Conservation (phyloP, 2,113 vertebrate genomes). For the Dipodomys stephensi region DNA sequence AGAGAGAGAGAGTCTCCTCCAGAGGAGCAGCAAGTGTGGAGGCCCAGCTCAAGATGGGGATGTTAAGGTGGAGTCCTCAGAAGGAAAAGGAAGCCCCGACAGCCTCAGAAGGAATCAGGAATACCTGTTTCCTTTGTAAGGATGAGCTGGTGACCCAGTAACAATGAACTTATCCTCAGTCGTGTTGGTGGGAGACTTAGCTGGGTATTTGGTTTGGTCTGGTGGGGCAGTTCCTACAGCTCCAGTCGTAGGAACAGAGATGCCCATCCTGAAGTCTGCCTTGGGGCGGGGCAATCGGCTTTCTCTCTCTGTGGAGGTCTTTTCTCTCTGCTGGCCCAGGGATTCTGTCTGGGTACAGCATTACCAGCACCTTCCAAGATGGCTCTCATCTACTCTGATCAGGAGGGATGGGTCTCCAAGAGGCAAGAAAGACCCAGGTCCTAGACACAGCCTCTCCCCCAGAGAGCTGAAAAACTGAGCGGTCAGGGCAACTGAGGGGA, state of each 20-base stretch:
- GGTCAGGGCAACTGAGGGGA: slow-evolving; percentile 46
- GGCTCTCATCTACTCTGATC: neutral
- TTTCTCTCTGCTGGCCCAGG: neutral
- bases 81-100: neutral
- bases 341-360: neutral
- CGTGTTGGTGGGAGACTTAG: neutral
- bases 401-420: neutral
- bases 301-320: neutral
- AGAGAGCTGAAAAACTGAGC: neutral
- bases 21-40: neutral
- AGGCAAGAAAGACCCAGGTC: neutral
- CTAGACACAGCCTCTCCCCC: neutral
- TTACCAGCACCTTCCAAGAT: neutral
- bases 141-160: neutral
- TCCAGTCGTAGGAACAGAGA: too few species aligned
- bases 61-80: neutral
- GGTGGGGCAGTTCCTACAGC: neutral
- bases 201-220: neutral
- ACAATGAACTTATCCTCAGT: neutral
- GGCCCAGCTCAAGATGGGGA: neutral
- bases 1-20: neutral
- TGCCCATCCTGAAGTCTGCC: neutral
- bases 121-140: neutral
- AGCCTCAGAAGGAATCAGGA: neutral
- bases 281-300: neutral